Conservation (phyloP, 2,797 vertebrate genomes). For the Buphagus erythrorhynchus region DNA sequence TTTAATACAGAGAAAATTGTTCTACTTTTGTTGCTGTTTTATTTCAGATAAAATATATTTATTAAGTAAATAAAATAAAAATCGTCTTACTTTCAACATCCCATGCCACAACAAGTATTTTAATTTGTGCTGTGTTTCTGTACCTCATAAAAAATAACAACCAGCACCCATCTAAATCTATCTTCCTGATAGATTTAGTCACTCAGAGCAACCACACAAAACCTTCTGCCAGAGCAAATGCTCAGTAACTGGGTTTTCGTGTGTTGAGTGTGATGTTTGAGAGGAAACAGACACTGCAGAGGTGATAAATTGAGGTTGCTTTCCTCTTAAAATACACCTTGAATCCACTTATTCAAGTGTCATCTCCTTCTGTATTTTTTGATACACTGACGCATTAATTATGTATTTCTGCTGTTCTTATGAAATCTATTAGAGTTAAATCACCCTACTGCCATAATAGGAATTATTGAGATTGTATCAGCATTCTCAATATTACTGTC, state of each 20-base stretch:
- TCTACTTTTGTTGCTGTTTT: not conserved
- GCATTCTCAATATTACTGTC: not conserved
- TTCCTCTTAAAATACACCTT: not conserved
- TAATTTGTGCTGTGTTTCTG: not conserved
- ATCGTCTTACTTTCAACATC: not conserved
- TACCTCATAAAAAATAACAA: not conserved
- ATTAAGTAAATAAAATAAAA: slow-evolving; percentile 3
- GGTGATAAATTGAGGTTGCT: not conserved
- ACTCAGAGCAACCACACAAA: not conserved
- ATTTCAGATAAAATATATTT: slow-evolving; percentile 7
- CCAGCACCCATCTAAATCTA: not conserved
- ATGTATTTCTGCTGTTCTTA: not conserved
- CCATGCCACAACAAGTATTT: not conserved
- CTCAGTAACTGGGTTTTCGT: not conserved
- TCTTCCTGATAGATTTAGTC: not conserved
- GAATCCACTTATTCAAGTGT: not conserved
- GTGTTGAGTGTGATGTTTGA: not conserved
- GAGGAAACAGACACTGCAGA: not conserved
- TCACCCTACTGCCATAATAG: not conserved
- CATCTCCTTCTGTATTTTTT: not conserved
- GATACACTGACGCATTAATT: not conserved
- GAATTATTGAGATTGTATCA: not conserved
- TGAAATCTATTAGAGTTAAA: not conserved
- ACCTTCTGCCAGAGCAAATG: not conserved
- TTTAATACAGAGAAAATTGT: not conserved